Conservation (phyloP, 2,797 vertebrate genomes). For the Macropus fuliginosus region DNA sequence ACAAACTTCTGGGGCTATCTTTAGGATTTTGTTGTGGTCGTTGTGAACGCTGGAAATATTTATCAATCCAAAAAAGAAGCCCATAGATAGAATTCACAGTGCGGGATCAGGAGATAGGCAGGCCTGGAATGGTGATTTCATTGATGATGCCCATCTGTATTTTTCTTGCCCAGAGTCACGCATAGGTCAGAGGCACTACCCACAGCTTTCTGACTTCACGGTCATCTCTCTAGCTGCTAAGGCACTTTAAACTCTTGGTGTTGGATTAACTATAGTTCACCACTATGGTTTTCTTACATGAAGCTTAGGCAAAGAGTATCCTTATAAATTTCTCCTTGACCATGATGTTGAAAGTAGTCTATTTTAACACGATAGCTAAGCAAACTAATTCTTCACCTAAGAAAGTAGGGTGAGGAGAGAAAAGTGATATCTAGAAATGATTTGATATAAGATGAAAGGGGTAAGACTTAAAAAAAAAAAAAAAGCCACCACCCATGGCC, state of each 20-base stretch:
- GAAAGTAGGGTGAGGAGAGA: background rate
- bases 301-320: background rate
- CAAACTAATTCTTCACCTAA: background rate
- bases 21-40: background rate
- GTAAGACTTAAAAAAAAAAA: background rate
- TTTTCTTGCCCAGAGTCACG: background rate
- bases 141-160: background rate
- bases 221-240: background rate
- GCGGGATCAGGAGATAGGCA: background rate
- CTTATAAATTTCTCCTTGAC: background rate
- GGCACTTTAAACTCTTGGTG: background rate
- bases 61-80: background rate
- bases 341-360: background rate
- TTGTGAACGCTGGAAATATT: background rate
- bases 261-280: background rate
- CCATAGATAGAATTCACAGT: background rate
- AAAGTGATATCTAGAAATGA: background rate
- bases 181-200: background rate
- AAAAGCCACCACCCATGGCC: background rate
- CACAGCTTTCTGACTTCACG: background rate
- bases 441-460: background rate
- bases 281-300: background rate
- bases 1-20: background rate
- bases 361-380: background rate
- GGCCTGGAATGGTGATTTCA: background rate